Conservation (phyloP, 2,888 invertebrate genomes). For the Scaptomyza parva region DNA sequence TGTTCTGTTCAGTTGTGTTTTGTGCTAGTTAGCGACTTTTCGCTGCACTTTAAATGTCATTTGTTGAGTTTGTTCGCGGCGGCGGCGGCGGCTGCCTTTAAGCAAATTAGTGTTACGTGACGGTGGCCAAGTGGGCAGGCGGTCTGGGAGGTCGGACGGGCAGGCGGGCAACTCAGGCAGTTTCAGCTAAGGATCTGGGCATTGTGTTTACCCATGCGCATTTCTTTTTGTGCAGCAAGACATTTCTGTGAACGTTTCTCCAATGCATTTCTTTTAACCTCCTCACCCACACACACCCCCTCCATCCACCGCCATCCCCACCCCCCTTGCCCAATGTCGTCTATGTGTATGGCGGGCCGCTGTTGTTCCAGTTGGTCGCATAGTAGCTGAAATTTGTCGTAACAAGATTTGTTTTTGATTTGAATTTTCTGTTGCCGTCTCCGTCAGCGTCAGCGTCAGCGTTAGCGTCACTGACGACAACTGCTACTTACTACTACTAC, state of each 20-base stretch:
- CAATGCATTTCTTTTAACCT: neutral
- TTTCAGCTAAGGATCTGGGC: slow-evolving; percentile 46
- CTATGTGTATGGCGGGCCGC: slow-evolving; percentile 48
- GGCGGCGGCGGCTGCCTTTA: slow-evolving; percentile 63
- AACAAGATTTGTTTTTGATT: slow-evolving; percentile 77
- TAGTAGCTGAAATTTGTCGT: slow-evolving; percentile 71
- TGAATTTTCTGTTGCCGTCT: slow-evolving; percentile 32
- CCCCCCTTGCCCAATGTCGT: neutral
- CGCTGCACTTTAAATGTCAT: slow-evolving; percentile 78
- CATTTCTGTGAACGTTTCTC: slow-evolving; percentile 38
- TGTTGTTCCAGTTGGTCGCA: slow-evolving; percentile 72
- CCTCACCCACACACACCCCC: no score
- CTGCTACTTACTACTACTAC: neutral
- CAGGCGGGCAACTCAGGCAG: slow-evolving; percentile 5
- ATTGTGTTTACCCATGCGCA: slow-evolving; percentile 73
- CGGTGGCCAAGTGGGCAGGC: slow-evolving; percentile 31
- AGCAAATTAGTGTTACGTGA: slow-evolving; percentile 69
- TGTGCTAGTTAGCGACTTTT: slow-evolving; percentile 74
- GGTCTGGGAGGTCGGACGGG: slow-evolving; percentile 1
- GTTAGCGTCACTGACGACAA: neutral
- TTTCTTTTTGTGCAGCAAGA: slow-evolving; percentile 64
- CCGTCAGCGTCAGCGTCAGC: neutral
- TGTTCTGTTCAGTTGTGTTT: neutral
- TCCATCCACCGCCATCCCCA: no score
- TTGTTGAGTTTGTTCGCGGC: slow-evolving; percentile 65